These are phyloP conservation scores for Tridacna gigas DNA, from an alignment of 2,888 invertebrate species.

Conservation along the genomic window DNA sequence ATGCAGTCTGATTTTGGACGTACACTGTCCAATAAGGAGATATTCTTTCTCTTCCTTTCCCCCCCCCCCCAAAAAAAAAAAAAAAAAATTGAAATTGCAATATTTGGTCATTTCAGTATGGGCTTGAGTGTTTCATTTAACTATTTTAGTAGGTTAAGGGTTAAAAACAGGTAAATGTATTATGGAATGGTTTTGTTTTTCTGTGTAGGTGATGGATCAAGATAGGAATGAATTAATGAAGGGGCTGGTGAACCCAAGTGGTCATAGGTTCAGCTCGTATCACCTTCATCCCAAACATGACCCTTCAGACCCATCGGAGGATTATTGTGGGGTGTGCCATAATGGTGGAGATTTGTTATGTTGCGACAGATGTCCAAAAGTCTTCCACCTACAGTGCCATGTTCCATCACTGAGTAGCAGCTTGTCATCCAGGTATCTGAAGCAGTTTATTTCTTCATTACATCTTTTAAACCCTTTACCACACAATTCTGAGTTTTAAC, in stretches of 20 bases:
- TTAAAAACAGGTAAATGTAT: too few species aligned
- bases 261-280: conserved; percentile 39
- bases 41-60: too few species aligned
- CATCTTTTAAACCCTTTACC: neutral
- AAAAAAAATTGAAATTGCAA: too few species aligned
- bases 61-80: too few species aligned
- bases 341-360: conserved; percentile 98
- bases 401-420: conserved; percentile 91
- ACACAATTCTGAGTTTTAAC: neutral
- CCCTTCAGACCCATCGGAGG: conserved; percentile 93
- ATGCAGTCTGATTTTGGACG: too few species aligned
- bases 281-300: conserved; percentile 79
- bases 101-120: too few species aligned
- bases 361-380: conserved; percentile 97
- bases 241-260: conserved; percentile 45
- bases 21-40: too few species aligned
- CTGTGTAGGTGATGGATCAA: conserved; percentile 52
- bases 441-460: neutral
- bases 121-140: too few species aligned
- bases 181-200: neutral
- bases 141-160: too few species aligned
- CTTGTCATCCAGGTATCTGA: conserved; percentile 23
- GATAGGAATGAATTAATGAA: conserved; percentile 54
- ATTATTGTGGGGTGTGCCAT: conserved; percentile 98
- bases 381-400: conserved; percentile 97